Percentiles rank a stretch among this genome's conserved stretches.
These are phyloP conservation scores for Ochropacha duplaris DNA, from an alignment of 2,888 invertebrate genomes.

Conservation along the genomic window DNA sequence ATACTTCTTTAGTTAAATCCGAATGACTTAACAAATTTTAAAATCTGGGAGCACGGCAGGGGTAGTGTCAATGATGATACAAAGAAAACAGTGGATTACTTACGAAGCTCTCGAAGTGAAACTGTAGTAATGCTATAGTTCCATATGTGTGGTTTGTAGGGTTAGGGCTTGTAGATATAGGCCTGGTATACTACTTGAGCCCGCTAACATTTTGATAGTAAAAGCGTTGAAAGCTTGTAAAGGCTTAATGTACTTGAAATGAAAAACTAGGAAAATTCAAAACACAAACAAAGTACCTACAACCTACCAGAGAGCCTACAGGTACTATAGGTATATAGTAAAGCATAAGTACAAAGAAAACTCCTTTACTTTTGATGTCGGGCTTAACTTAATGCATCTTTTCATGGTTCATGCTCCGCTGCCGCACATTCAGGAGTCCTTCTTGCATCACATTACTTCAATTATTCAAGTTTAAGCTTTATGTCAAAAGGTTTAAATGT, in stretches of 20 bases:
- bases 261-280: neutral
- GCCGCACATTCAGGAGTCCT: constrained; percentile 59
- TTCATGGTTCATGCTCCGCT: constrained; percentile 77
- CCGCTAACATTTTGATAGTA: too few relatives aligned
- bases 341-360: constrained; percentile 18
- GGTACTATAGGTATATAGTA: neutral
- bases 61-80: too few relatives aligned
- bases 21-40: neutral
- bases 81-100: too few relatives aligned
- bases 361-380: constrained; percentile 32
- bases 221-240: too few relatives aligned
- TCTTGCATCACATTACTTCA: constrained; percentile 46
- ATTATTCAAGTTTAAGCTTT: constrained; percentile 40
- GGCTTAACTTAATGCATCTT: constrained; percentile 43
- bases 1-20: neutral
- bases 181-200: too few relatives aligned
- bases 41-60: too few relatives aligned
- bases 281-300: neutral
- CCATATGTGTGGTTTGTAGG: too few relatives aligned
- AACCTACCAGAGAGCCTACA: neutral
- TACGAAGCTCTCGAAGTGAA: too few relatives aligned
- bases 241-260: neutral
- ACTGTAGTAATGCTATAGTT: too few relatives aligned
- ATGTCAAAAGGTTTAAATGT: constrained; percentile 21
- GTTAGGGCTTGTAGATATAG: too few relatives aligned